Percentiles rank a stretch among this genome's conserved stretches.
Evolutionary conservation across 2,113 vertebrate genomes (phyloP).

Genomic region (human): GRCh38 chr5:36229001-36229500

Average conservation of each 20-base stretch:
- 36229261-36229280: background rate
- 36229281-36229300: background rate
- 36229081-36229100: background rate
- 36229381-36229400: background rate
- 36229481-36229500: background rate
- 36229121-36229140: background rate
- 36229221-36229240: background rate
- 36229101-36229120: background rate
- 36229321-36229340: background rate
- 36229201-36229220: background rate
- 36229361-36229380: background rate
- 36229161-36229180: background rate
- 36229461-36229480: conserved; percentile 4
- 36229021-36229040: background rate
- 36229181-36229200: background rate
- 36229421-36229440: background rate
- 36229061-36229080: conserved; percentile 13
- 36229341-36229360: background rate
- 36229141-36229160: background rate
- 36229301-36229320: background rate
- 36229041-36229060: background rate
- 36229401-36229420: background rate
- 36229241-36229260: background rate
- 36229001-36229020: background rate
- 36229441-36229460: background rate